Conservation (phyloP, 2,888 invertebrate genomes). For the Vanessa cardui region DNA sequence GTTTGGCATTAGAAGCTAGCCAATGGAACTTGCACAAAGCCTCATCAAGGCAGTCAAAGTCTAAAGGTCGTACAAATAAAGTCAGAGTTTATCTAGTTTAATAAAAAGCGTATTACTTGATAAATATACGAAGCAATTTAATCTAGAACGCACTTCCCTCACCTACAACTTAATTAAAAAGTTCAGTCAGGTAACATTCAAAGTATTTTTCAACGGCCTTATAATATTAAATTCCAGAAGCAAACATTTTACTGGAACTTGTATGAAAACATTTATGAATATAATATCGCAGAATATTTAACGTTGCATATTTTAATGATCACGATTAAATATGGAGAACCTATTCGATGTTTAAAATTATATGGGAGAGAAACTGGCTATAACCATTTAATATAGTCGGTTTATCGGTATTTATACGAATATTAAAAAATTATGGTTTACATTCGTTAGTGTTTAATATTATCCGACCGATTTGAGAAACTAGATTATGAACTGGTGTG, state of each 20-base stretch:
- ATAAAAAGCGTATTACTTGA: neutral
- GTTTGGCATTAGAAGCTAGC: too few species aligned
- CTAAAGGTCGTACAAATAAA: neutral
- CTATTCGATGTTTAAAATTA: too few species aligned
- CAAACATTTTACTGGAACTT: slow-evolving; percentile 8
- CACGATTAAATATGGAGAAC: neutral
- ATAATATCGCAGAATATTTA: neutral
- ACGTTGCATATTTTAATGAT: neutral
- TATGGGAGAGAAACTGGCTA: too few species aligned
- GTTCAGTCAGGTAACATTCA: slow-evolving; percentile 17
- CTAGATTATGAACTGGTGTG: too few species aligned
- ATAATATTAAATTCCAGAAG: slow-evolving; percentile 20
- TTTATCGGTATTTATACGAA: too few species aligned
- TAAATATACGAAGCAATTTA: slow-evolving; percentile 2
- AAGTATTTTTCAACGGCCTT: slow-evolving; percentile 17
- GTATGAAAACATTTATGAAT: neutral
- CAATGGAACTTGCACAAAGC: too few species aligned
- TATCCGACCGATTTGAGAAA: too few species aligned
- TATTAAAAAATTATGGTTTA: too few species aligned
- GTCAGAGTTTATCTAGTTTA: neutral
- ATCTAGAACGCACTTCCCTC: neutral
- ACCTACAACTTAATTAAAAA: slow-evolving; percentile 20
- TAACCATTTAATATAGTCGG: too few species aligned
- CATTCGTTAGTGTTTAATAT: too few species aligned
- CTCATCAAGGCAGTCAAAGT: too few species aligned